Conservation (phyloP, 53 echinoderm and acorn worm species). For the Pentamera pediparva region DNA sequence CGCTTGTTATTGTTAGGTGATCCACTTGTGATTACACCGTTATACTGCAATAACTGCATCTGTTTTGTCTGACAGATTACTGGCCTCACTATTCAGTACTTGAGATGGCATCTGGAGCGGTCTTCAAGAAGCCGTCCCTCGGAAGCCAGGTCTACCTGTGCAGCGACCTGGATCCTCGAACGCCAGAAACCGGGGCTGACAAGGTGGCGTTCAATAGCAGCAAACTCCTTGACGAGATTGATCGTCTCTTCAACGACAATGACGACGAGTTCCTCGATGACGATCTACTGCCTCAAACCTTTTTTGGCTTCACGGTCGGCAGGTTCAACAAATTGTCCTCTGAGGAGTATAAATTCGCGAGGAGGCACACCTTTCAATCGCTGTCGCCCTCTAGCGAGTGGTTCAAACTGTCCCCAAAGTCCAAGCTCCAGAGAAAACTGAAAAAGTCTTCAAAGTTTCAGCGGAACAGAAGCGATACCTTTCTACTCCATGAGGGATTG, state of each 20-base stretch:
- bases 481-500: conserved; percentile 1
- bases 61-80: too few relatives aligned
- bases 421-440: conserved; percentile 4
- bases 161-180: neutral
- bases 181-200: neutral
- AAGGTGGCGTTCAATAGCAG: neutral
- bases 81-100: too few relatives aligned
- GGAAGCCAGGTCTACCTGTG: neutral
- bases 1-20: too few relatives aligned
- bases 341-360: neutral
- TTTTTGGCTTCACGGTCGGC: neutral
- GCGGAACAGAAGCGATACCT: conserved; percentile 16
- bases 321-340: neutral
- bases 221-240: neutral
- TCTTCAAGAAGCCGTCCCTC: neutral
- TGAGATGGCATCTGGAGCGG: neutral
- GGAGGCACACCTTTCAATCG: neutral
- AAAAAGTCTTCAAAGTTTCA: conserved; percentile 11
- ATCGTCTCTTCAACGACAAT: neutral
- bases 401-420: conserved; percentile 32
- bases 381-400: conserved; percentile 2
- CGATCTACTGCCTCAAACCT: too few relatives aligned
- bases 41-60: too few relatives aligned
- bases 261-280: neutral
- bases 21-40: too few relatives aligned